Conservation (phyloP, 2,888 invertebrate genomes). For the Micoletzkya japonica region DNA sequence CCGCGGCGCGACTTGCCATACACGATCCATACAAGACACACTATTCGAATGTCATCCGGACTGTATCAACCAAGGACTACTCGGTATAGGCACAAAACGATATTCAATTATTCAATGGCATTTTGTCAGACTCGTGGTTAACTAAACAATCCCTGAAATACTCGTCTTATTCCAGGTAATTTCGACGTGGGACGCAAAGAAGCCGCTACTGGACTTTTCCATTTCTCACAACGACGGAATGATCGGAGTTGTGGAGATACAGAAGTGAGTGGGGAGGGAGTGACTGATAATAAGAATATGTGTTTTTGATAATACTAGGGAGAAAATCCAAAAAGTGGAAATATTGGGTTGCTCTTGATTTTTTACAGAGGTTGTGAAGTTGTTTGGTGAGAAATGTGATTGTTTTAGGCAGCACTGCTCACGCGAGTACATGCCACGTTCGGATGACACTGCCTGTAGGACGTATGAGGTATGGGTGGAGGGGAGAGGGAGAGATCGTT, state of each 20-base stretch:
- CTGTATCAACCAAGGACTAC: conserved; percentile 90
- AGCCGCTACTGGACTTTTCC: conserved; percentile 82
- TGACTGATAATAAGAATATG: too few species aligned
- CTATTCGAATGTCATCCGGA: conserved; percentile 74
- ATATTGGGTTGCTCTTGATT: neutral
- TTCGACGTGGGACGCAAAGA: conserved; percentile 90
- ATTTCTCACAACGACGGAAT: conserved; percentile 83
- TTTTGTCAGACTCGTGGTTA: neutral
- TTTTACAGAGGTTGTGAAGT: too few species aligned
- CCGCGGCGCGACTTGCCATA: conserved; percentile 19
- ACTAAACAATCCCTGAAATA: neutral
- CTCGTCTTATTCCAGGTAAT: conserved; percentile 56
- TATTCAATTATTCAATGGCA: neutral
- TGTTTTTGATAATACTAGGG: neutral
- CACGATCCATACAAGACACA: conserved; percentile 17
- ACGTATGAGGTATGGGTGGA: conserved; percentile 13
- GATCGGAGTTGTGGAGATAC: conserved; percentile 82
- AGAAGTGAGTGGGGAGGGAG: conserved; percentile 1
- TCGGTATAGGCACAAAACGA: conserved; percentile 23
- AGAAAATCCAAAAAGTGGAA: neutral
- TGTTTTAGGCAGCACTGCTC: neutral
- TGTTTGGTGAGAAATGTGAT: neutral
- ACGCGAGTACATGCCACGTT: conserved; percentile 2
- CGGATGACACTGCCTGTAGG: conserved; percentile 6
- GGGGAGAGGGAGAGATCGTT: conserved; percentile 45